These are phyloP conservation scores for Leucophenga varia DNA, from an alignment of 1,140 invertebrate species.

Conservation along the genomic window DNA sequence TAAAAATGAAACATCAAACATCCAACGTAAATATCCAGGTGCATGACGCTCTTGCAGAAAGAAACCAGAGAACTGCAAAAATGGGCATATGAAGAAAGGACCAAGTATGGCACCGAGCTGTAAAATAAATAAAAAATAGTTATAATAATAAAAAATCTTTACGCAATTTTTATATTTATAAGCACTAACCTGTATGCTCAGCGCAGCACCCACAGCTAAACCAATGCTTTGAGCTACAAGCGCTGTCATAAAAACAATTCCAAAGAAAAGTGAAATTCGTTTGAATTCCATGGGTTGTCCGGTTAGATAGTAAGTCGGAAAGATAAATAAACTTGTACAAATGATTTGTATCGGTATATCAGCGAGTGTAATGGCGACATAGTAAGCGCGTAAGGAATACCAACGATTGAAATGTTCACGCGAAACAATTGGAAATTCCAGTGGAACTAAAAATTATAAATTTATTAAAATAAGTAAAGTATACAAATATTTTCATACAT, in stretches of 20 bases:
- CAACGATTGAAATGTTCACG: conserved; percentile 91
- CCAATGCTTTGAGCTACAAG: conserved; percentile 83
- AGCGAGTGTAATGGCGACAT: conserved; percentile 79
- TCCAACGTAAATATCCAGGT: conserved; percentile 75
- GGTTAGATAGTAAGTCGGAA: conserved; percentile 82
- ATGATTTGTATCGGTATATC: conserved; percentile 83
- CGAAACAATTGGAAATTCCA: conserved; percentile 79
- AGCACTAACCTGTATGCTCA: conserved; percentile 68
- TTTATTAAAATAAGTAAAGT: not conserved
- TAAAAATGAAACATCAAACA: conserved; percentile 83
- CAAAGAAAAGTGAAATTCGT: conserved; percentile 70
- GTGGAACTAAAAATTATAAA: conserved; percentile 70
- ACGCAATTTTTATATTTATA: not conserved
- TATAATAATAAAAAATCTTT: too few species aligned
- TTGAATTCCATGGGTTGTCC: conserved; percentile 72
- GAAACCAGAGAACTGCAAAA: conserved; percentile 86
- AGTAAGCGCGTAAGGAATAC: conserved; percentile 90
- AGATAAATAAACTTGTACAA: conserved; percentile 72
- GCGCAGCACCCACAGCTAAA: conserved; percentile 77
- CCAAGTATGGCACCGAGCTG: conserved; percentile 84
- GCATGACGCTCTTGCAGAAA: conserved; percentile 84
- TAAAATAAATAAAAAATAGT: conserved; percentile 34
- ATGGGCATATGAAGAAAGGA: conserved; percentile 79
- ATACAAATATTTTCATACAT: not conserved
- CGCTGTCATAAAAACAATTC: conserved; percentile 74